These are phyloP conservation scores for Platerodrilus igneus DNA, from an alignment of 2,888 invertebrate species.

Conservation along the genomic window DNA sequence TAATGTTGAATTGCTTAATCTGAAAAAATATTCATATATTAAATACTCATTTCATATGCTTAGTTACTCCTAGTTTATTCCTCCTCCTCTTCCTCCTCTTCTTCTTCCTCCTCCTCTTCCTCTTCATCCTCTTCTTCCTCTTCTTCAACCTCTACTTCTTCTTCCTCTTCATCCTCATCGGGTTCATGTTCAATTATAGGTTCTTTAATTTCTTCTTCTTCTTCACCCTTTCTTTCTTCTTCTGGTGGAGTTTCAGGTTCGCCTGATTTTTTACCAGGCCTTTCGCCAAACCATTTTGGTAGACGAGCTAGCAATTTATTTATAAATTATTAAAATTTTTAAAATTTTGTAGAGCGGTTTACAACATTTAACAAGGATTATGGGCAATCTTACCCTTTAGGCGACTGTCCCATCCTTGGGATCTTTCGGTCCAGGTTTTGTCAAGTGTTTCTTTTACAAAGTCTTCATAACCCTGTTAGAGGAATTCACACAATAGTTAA, in stretches of 20 bases:
- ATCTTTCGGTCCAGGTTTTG: constrained; percentile 84
- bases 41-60: constrained; percentile 1
- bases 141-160: constrained; percentile 64
- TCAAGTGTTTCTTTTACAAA: constrained; percentile 78
- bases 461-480: constrained; percentile 74
- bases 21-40: not conserved
- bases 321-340: constrained; percentile 3
- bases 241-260: constrained; percentile 88
- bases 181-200: constrained; percentile 64
- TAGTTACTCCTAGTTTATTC: constrained; percentile 13
- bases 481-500: constrained; percentile 14
- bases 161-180: constrained; percentile 71
- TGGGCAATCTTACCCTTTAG: constrained; percentile 89
- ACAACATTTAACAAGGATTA: constrained; percentile 9
- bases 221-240: constrained; percentile 77
- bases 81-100: constrained; percentile 57
- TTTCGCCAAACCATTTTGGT: constrained; percentile 94
- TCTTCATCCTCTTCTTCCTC: constrained; percentile 74
- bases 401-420: constrained; percentile 82
- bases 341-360: constrained; percentile 4
- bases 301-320: constrained; percentile 68
- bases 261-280: constrained; percentile 88
- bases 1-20: constrained; percentile 12
- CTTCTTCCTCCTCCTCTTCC: constrained; percentile 64
- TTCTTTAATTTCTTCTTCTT: constrained; percentile 57